These are phyloP conservation scores for Craseonycteris thonglongyai DNA, from an alignment of 2,113 vertebrate species.

Conservation along the genomic window DNA sequence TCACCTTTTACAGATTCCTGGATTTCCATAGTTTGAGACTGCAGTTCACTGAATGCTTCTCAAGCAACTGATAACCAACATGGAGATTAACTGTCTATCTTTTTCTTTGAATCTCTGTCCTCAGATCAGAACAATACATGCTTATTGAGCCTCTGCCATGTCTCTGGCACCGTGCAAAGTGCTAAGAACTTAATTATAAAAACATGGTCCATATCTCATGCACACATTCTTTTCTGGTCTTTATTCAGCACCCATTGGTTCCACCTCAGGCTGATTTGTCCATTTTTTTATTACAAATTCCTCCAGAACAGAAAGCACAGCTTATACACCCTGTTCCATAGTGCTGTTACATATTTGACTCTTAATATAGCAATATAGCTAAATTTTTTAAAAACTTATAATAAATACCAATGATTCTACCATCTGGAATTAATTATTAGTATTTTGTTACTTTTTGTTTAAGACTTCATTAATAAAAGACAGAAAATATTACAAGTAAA, in stretches of 20 bases:
- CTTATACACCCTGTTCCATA: background rate
- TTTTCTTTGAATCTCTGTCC: background rate
- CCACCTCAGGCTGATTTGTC: background rate
- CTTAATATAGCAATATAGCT: background rate
- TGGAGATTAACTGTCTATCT: background rate
- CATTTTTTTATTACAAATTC: background rate
- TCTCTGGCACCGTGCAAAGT: background rate
- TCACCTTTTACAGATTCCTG: background rate
- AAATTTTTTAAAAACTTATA: constrained; percentile 1
- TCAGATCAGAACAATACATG: background rate
- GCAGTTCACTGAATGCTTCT: background rate
- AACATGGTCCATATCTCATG: background rate
- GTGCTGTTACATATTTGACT: background rate
- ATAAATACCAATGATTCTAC: background rate
- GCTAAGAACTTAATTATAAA: background rate
- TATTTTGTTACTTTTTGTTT: background rate
- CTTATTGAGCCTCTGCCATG: background rate
- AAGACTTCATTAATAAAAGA: background rate
- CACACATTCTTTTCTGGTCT: background rate
- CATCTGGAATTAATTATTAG: background rate
- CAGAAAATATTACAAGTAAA: background rate
- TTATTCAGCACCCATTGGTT: background rate
- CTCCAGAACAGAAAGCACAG: background rate
- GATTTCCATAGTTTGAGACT: background rate
- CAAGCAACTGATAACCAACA: background rate